A percentile compares a stretch with the other conserved stretches of the same genome.
Conservation (phyloP, 2,113 vertebrate species). For the Phalacrocorax brasilianus region DNA sequence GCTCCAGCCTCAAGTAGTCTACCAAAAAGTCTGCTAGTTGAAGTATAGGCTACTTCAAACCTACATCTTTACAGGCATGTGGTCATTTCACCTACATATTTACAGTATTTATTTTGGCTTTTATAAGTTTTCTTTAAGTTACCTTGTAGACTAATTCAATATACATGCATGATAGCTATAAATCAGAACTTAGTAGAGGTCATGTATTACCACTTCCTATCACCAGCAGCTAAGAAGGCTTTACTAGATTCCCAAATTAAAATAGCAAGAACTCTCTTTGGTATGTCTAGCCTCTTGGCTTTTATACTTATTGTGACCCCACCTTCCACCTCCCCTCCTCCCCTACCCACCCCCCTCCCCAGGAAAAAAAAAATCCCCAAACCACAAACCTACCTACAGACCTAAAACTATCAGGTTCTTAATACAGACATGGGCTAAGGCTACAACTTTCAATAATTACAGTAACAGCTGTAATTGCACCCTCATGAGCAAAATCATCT, state of each 20-base stretch:
- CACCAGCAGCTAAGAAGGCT: background rate
- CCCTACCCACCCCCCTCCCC: too few relatives aligned
- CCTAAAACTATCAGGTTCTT: background rate
- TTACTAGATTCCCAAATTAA: background rate
- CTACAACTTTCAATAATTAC: background rate
- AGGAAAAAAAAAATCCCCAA: background rate
- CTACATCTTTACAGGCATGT: background rate
- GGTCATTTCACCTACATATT: background rate
- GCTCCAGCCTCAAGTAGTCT: background rate
- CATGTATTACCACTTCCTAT: background rate
- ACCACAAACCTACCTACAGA: background rate
- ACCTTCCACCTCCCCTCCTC: too few relatives aligned
- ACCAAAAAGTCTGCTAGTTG: background rate
- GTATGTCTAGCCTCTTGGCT: background rate
- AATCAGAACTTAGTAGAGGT: background rate
- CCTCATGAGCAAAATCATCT: background rate
- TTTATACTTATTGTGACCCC: too few relatives aligned
- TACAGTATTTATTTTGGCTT: background rate
- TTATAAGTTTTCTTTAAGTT: background rate
- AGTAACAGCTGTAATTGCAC: background rate
- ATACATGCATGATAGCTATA: background rate
- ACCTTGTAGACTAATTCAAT: background rate
- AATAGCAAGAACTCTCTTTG: background rate
- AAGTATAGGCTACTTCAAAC: background rate
- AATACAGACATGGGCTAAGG: background rate